Conservation (phyloP, 1,140 invertebrate genomes). For the Brachystomella parvula region DNA sequence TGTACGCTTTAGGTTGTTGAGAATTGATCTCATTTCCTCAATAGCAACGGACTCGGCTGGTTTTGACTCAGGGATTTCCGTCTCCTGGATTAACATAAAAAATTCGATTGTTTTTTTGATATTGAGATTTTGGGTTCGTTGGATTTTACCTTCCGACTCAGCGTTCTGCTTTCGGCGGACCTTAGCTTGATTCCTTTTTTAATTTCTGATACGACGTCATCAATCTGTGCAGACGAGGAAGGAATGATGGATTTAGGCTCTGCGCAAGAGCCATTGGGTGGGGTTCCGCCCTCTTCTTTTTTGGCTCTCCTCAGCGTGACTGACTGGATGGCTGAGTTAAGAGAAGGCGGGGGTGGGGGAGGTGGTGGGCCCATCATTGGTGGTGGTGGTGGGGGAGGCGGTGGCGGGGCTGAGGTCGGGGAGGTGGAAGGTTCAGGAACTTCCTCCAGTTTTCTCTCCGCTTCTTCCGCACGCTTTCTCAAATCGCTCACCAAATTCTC, state of each 20-base stretch:
- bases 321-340: neutral
- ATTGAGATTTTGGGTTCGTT: neutral
- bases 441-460: conserved; percentile 31
- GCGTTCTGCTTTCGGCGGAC: conserved; percentile 22
- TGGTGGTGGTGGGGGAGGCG: conserved; percentile 30
- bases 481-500: conserved; percentile 24
- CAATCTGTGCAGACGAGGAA: conserved; percentile 28
- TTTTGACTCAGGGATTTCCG: conserved; percentile 15
- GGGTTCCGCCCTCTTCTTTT: neutral
- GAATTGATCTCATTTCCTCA: conserved; percentile 30
- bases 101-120: conserved; percentile 16
- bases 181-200: conserved; percentile 34
- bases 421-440: neutral
- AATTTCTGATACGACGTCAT: conserved; percentile 35
- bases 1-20: conserved; percentile 28
- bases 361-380: conserved; percentile 24
- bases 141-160: conserved; percentile 26
- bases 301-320: conserved; percentile 15
- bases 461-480: conserved; percentile 25
- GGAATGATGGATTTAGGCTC: neutral
- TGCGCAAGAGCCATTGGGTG: neutral
- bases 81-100: conserved; percentile 13
- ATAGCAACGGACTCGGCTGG: conserved; percentile 19
- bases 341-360: conserved; percentile 17
- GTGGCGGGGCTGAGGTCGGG: neutral